These are phyloP conservation scores for Lamellibrachia luymesi DNA, from an alignment of 1,140 invertebrate species.

Conservation along the genomic window DNA sequence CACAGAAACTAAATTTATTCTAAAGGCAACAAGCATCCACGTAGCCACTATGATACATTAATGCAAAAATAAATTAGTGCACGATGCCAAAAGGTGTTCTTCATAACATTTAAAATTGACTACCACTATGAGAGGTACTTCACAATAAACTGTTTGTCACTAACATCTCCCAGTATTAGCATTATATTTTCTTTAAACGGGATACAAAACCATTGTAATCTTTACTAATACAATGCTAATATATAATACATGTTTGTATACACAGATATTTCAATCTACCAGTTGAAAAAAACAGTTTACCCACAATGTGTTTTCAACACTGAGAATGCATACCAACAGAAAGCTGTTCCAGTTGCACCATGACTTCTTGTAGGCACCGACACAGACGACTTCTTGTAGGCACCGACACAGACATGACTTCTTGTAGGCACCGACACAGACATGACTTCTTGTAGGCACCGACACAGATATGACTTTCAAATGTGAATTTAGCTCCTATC, in stretches of 20 bases:
- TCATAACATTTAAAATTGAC: not conserved
- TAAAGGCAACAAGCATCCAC: not conserved
- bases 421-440: not conserved
- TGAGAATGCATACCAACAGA: not conserved
- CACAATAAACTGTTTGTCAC: not conserved
- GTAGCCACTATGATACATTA: not conserved
- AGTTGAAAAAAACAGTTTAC: not conserved
- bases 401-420: not conserved
- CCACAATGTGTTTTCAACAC: not conserved
- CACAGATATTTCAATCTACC: no score
- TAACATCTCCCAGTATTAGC: not conserved
- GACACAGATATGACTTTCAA: not conserved
- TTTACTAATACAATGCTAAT: not conserved
- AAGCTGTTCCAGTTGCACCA: not conserved
- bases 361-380: not conserved
- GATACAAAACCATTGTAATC: not conserved
- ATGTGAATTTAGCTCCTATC: not conserved
- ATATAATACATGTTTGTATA: not conserved
- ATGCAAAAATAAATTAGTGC: not conserved
- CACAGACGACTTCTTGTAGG: not conserved
- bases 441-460: no score
- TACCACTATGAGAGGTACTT: not conserved
- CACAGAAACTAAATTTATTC: not conserved
- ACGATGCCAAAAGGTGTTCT: not conserved
- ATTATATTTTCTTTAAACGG: not conserved